Conservation (phyloP, 2,888 invertebrate species). For the Lasioglossum figueresi region DNA sequence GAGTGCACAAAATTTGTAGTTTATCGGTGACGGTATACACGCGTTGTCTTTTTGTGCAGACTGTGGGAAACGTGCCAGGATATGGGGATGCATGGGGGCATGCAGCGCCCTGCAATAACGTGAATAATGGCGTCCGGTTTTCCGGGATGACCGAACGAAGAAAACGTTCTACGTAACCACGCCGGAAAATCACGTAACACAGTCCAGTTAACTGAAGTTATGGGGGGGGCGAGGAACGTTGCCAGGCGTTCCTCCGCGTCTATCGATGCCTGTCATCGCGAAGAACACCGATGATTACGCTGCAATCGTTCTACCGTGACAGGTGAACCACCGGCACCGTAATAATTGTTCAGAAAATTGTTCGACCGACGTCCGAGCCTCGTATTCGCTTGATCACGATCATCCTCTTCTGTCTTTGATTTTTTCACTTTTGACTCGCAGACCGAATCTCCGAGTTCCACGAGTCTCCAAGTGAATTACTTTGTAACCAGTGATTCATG, state of each 20-base stretch:
- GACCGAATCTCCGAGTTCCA: background rate
- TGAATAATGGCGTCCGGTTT: slow-evolving; percentile 66
- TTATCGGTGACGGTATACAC: background rate
- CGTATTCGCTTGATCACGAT: background rate
- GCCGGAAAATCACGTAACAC: slow-evolving; percentile 57
- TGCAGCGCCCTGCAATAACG: slow-evolving; percentile 51
- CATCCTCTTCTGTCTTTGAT: background rate
- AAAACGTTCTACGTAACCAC: slow-evolving; percentile 10
- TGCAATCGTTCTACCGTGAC: slow-evolving; percentile 14
- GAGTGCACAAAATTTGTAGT: background rate
- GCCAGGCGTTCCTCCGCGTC: slow-evolving; percentile 31
- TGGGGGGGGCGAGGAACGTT: slow-evolving; percentile 35
- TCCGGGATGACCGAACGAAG: slow-evolving; percentile 51
- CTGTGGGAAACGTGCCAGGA: slow-evolving; percentile 41
- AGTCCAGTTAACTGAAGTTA: slow-evolving; percentile 62
- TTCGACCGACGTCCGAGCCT: background rate
- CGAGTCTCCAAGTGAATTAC: background rate
- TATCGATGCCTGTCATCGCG: slow-evolving; percentile 46
- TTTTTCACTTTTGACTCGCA: background rate
- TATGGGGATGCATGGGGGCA: slow-evolving; percentile 47
- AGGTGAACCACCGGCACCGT: slow-evolving; percentile 21
- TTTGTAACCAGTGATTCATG: background rate
- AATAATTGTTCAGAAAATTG: slow-evolving; percentile 19
- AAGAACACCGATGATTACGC: slow-evolving; percentile 17
- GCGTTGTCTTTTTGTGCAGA: slow-evolving; percentile 38